Evolutionary conservation across 2,797 vertebrate genomes (phyloP).

Genomic region (Acrocephalus scirpaceus): DNA sequence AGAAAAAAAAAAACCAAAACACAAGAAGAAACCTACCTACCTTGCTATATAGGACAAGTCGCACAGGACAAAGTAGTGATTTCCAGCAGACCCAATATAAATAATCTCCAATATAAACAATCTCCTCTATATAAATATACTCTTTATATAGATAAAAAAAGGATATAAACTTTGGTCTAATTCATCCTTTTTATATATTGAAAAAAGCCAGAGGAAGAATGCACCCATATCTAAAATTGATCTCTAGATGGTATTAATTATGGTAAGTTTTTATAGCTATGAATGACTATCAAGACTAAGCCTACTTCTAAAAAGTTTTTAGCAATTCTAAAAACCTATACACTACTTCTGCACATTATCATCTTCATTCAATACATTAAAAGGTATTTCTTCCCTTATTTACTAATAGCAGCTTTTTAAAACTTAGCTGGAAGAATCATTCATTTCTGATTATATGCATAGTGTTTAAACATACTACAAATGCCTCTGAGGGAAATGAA

Average conservation of each 20-base stretch:
- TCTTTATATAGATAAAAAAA: not conserved
- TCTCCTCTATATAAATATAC: too few relatives aligned
- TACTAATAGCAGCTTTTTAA: not conserved
- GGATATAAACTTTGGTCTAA: not conserved
- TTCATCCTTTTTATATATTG: not conserved
- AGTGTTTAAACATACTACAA: not conserved
- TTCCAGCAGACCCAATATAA: not conserved
- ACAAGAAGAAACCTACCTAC: not conserved
- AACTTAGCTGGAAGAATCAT: not conserved
- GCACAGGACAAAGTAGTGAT: not conserved
- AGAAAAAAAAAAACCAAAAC: not conserved
- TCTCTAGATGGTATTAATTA: not conserved
- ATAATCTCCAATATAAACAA: not conserved
- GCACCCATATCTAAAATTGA: not conserved
- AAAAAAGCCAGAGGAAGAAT: not conserved
- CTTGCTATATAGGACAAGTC: not conserved
- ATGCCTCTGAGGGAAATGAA: not conserved
- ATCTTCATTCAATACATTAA: not conserved
- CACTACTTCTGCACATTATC: not conserved
- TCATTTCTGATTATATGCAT: not conserved
- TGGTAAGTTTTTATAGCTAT: not conserved
- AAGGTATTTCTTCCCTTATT: not conserved
- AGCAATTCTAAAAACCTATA: not conserved
- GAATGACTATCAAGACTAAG: not conserved
- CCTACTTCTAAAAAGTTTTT: not conserved